These are phyloP conservation scores for Danionella cerebrum DNA, from an alignment of 2,113 vertebrate genomes.

Conservation along the genomic window DNA sequence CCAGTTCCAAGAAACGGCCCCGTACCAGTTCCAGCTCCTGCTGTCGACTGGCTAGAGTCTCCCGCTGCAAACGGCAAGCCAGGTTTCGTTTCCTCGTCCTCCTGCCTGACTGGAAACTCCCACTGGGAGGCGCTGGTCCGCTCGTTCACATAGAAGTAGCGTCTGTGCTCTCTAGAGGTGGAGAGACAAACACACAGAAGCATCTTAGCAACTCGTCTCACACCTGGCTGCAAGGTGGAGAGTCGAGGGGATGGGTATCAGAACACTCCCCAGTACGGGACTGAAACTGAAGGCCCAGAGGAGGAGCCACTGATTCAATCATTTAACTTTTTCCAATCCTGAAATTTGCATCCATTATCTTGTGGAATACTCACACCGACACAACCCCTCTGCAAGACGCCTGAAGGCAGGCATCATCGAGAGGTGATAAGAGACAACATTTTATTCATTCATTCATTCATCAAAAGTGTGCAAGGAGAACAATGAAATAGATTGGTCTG, in stretches of 20 bases:
- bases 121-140: slow-evolving; percentile 90
- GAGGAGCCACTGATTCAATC: slow-evolving; percentile 53
- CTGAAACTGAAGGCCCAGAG: slow-evolving; percentile 50
- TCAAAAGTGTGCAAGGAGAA: slow-evolving; percentile 73
- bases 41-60: slow-evolving; percentile 38
- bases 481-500: slow-evolving; percentile 95
- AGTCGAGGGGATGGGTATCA: slow-evolving; percentile 44
- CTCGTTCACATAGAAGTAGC: slow-evolving; percentile 99
- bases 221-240: slow-evolving; percentile 41
- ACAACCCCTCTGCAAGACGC: slow-evolving; percentile 42
- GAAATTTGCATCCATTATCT: slow-evolving; percentile 26
- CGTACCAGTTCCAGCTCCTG: slow-evolving; percentile 22
- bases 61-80: slow-evolving; percentile 55
- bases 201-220: slow-evolving; percentile 51
- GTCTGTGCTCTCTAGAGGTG: slow-evolving; percentile 98
- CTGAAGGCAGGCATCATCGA: slow-evolving; percentile 44
- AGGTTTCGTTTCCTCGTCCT: slow-evolving; percentile 59
- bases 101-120: slow-evolving; percentile 91
- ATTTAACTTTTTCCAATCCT: slow-evolving; percentile 35
- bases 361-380: slow-evolving; percentile 44
- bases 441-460: slow-evolving; percentile 27
- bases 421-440: slow-evolving; percentile 37
- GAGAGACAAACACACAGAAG: slow-evolving; percentile 83
- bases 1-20: no score
- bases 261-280: no score